Evolutionary conservation across 2,797 vertebrate species (phyloP).

Genomic region (Trachops cirrhosus): DNA sequence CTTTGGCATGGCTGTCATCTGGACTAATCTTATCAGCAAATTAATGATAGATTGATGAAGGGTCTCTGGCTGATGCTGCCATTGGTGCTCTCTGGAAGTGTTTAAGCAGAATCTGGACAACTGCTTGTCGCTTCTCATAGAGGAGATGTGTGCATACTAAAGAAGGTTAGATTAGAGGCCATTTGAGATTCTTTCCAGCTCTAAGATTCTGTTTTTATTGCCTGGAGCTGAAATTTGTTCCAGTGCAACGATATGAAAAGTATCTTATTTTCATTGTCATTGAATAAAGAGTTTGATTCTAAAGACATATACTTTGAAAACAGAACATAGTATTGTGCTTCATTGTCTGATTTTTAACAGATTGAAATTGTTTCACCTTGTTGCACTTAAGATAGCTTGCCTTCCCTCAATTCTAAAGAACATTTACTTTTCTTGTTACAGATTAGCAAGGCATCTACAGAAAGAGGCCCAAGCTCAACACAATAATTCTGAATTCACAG

Average conservation of each 20-base stretch:
- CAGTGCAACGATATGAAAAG: background rate
- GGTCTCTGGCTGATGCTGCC: background rate
- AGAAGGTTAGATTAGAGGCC: background rate
- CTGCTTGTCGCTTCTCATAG: background rate
- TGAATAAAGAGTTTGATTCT: background rate
- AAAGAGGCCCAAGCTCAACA: constrained; percentile 94
- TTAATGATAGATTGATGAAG: background rate
- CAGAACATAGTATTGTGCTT: background rate
- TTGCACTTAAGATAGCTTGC: constrained; percentile 32
- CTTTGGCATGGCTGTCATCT: constrained; percentile 15
- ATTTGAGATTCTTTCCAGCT: background rate
- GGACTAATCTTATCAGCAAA: background rate
- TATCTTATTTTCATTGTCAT: background rate
- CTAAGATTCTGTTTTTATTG: background rate
- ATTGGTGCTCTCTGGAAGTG: background rate
- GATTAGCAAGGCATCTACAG: constrained; percentile 96
- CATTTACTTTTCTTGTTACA: constrained; percentile 76
- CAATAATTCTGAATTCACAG: constrained; percentile 93
- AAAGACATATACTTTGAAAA: constrained; percentile 15
- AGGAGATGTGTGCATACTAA: background rate
- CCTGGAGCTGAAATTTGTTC: background rate
- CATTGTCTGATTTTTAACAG: background rate
- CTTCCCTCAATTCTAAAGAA: constrained; percentile 38
- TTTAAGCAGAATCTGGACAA: background rate
- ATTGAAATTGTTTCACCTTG: background rate